phyloP scores from a whole-genome alignment of 2,113 vertebrate genomes.

The Rhynchopsitta pachyrhyncha region DNA sequence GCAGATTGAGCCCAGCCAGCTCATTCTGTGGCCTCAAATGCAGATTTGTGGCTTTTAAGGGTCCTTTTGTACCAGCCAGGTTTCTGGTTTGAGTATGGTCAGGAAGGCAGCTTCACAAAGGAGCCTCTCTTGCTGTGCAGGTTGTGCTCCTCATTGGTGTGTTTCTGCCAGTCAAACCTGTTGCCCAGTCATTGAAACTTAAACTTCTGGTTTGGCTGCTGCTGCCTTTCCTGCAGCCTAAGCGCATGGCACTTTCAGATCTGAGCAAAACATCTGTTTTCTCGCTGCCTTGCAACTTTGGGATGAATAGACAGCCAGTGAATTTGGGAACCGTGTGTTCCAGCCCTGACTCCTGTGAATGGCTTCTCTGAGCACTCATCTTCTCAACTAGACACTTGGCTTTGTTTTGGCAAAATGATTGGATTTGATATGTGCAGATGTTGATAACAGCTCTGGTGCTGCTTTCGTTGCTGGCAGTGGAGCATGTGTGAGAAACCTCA shows the following conservation, averaged over 20 bases:
- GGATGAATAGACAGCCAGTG: neutral
- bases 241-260: neutral
- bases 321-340: neutral
- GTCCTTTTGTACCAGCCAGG: neutral
- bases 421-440: neutral
- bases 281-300: neutral
- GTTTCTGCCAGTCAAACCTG: neutral
- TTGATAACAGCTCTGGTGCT: neutral
- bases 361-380: slow-evolving; percentile 7
- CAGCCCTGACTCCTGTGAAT: slow-evolving; percentile 11
- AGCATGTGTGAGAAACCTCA: neutral
- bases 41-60: neutral
- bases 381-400: neutral
- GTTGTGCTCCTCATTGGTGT: neutral
- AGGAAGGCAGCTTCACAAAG: neutral
- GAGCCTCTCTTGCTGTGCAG: neutral
- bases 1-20: neutral
- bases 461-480: neutral
- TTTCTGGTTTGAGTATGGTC: neutral
- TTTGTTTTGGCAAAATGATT: neutral
- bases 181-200: neutral
- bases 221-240: neutral
- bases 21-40: neutral
- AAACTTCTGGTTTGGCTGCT: neutral
- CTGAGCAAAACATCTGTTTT: slow-evolving; percentile 9